These are phyloP conservation scores for Epistrophe grossulariae DNA, from an alignment of 2,888 invertebrate species.

Conservation along the genomic window DNA sequence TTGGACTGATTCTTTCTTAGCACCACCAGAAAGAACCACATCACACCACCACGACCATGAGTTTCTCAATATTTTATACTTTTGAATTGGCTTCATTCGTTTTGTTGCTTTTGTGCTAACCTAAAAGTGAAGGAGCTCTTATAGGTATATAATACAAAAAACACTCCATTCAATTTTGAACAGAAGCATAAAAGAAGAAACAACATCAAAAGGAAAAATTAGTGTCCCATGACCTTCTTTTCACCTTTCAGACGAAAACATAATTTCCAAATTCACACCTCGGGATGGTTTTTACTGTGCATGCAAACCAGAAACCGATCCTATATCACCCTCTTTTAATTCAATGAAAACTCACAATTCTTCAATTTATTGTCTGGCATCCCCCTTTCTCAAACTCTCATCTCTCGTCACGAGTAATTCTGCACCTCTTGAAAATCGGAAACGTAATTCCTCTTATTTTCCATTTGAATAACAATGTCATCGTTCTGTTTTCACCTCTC, in stretches of 20 bases:
- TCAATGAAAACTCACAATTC: slow-evolving; percentile 34
- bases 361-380: slow-evolving; percentile 7
- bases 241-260: slow-evolving; percentile 20
- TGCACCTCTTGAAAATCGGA: not conserved
- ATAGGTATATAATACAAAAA: not conserved
- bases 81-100: not conserved
- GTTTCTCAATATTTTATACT: not conserved
- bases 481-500: slow-evolving; percentile 37
- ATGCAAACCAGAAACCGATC: not conserved
- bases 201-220: slow-evolving; percentile 28
- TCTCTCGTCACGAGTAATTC: not conserved
- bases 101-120: not conserved
- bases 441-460: slow-evolving; percentile 59
- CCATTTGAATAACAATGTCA: slow-evolving; percentile 56
- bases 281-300: not conserved
- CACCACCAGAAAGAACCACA: not conserved
- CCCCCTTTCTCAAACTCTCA: not conserved
- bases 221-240: slow-evolving; percentile 22
- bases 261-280: slow-evolving; percentile 31
- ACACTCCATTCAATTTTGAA: not conserved
- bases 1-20: slow-evolving; percentile 4
- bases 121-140: not conserved
- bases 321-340: slow-evolving; percentile 2
- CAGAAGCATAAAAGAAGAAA: not conserved
- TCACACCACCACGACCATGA: no score